Percentiles rank a stretch among this genome's conserved stretches.
Evolutionary conservation across 2,113 vertebrate species (phyloP).

Genomic region (Danio rerio): GRCz12tu NC_133200.1:37063501-37064000

Average conservation of each 20-base stretch:
- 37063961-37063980: too few species aligned
- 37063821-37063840: too few species aligned
- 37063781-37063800: too few species aligned
- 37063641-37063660: slow-evolving; percentile 66
- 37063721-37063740: neutral
- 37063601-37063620: slow-evolving; percentile 74
- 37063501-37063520: slow-evolving; percentile 66
- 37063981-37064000: too few species aligned
- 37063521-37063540: slow-evolving; percentile 73
- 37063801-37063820: too few species aligned
- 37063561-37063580: slow-evolving; percentile 82
- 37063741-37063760: neutral
- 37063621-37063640: slow-evolving; percentile 57
- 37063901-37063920: too few species aligned
- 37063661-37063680: slow-evolving; percentile 66
- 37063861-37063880: too few species aligned
- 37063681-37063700: slow-evolving; percentile 27
- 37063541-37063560: slow-evolving; percentile 77
- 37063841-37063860: too few species aligned
- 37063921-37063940: too few species aligned
- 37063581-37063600: slow-evolving; percentile 78
- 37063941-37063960: too few species aligned
- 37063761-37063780: too few species aligned
- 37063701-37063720: neutral
- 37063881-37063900: too few species aligned